Base-by-base conservation (phyloP, 1,140 invertebrate genomes). In the Latrodectus geometricus region DNA sequence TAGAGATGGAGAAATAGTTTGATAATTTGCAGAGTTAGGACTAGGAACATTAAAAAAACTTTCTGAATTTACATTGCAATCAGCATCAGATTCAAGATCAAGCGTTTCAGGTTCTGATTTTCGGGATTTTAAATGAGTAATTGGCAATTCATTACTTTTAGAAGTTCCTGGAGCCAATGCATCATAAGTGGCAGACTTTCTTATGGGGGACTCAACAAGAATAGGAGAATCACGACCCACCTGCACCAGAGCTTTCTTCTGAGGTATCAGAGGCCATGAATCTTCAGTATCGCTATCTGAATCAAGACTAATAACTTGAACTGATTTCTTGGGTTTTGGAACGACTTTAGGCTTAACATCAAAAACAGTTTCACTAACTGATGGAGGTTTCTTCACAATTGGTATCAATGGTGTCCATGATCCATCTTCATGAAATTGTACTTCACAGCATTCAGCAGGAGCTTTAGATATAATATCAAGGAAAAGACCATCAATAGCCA, bases 351-450 rank as follows among this genome's bases (percentile, higher is more conserved):
- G 80, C 8, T 65, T 15, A n/a, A 50, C 65, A n/a, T 86, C 74
- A 76, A 68, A 52, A 0, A 49, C 15, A 7, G 83, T 49, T 68
- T 86, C 83, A 72, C 20, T 78, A 15, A 86, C 49, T 78, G 76
- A 66, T 14, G 73, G 8, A 49, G 35, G 89, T 88, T 92, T 91
- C 89, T 93, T 92, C 65, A 61, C 54, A 14, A 91, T 91, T n/a
- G 89, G 88, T 72, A 90, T 92, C 66, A 91, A 92, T 88, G 95
- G 94, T 56, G 95, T 95, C 96, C 96, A 98, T n/a, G 93, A 95
- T 52, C 97, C 96, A 92, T 98, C 96, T 90, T 96, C 95, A 88
- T 95, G 93, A 74, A 98, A 93, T 89, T 97, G 95, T 88, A 97
- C 96, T 91, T 98, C 96, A 75, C 89, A 90, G 76, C 89, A 90